These are phyloP conservation scores for Musca domestica DNA, from an alignment of 1,140 invertebrate species.

Conservation along the genomic window DNA sequence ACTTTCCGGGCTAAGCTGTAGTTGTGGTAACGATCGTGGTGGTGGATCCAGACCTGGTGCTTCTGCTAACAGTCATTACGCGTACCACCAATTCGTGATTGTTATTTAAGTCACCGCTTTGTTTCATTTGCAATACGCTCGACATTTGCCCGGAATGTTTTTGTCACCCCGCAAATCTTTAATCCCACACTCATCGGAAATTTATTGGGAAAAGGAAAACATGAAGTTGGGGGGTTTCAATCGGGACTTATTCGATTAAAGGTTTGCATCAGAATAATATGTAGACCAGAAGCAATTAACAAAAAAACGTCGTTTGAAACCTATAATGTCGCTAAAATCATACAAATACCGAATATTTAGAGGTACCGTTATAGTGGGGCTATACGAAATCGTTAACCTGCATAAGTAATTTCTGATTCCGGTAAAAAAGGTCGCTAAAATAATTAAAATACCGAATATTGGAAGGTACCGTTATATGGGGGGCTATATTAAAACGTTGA, in stretches of 20 bases:
- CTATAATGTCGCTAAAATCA: no score
- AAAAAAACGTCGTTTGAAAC: no score
- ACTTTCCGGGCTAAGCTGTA: no score
- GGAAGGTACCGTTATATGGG: no score
- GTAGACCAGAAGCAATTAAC: background rate
- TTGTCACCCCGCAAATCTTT: background rate
- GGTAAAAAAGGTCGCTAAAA: no score
- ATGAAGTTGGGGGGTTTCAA: background rate
- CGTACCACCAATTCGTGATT: conserved; percentile 10
- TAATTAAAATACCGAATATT: no score
- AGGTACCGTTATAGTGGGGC: no score
- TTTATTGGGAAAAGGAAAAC: background rate
- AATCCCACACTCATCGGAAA: background rate
- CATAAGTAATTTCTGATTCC: no score
- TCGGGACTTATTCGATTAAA: background rate
- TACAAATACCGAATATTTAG: no score
- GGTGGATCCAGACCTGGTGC: background rate
- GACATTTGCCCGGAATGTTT: background rate
- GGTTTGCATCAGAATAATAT: background rate
- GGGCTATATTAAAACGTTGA: no score
- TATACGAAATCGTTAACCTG: no score
- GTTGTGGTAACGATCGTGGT: background rate
- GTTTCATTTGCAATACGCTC: background rate
- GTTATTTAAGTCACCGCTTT: conserved; percentile 1
- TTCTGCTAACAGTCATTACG: background rate